Percentiles rank a stretch among this genome's conserved stretches.
These are phyloP conservation scores for Colinus virginianus DNA, from an alignment of 2,113 vertebrate species.

Conservation along the genomic window DNA sequence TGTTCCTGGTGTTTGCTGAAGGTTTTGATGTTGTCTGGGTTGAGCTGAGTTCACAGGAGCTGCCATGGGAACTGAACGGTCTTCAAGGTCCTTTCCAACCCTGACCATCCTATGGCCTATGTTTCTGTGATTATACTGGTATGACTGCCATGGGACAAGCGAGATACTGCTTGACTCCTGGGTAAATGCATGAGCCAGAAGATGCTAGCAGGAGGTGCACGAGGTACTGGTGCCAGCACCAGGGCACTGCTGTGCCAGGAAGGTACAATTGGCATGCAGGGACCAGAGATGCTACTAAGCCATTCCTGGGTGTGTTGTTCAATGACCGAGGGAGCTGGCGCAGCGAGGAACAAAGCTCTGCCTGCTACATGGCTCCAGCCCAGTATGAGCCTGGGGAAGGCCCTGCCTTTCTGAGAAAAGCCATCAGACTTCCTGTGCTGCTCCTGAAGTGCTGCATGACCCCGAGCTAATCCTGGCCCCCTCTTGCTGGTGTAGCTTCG, in stretches of 20 bases:
- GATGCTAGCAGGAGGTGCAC: too few relatives aligned
- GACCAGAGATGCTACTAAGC: neutral
- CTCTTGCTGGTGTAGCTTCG: neutral
- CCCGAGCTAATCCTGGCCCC: neutral
- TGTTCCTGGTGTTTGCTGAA: neutral
- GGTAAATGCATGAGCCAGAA: too few relatives aligned
- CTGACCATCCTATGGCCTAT: too few relatives aligned
- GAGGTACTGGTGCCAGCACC: neutral
- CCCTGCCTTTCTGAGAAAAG: neutral
- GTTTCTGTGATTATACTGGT: too few relatives aligned
- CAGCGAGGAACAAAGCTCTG: neutral
- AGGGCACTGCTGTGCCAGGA: neutral
- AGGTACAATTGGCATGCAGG: accelerated
- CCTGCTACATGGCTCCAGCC: neutral
- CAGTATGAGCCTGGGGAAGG: too few relatives aligned
- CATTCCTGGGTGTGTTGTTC: neutral
- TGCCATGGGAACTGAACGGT: neutral
- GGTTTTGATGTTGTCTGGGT: neutral
- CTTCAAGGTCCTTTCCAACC: too few relatives aligned
- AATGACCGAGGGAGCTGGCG: neutral
- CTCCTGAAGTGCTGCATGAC: neutral
- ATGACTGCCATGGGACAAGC: too few relatives aligned
- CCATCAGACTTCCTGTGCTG: neutral
- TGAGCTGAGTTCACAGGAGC: neutral
- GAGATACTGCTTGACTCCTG: too few relatives aligned